phyloP scores from a whole-genome alignment of 2,888 invertebrate genomes.

The Ectropis crepuscularia region DNA sequence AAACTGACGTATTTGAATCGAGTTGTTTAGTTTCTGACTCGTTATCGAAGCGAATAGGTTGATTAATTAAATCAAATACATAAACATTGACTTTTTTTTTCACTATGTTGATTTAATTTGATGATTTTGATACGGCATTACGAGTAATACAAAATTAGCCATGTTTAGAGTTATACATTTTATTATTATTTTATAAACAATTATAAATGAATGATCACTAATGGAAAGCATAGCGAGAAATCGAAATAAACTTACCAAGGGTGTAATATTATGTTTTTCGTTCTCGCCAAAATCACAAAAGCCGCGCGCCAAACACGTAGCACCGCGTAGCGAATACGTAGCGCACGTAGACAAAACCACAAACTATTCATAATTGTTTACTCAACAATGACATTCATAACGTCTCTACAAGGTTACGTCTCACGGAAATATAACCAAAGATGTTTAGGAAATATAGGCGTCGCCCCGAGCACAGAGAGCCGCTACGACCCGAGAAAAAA shows the following conservation, averaged over 20 bases:
- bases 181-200: no score
- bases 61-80: no score
- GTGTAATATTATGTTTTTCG: neutral
- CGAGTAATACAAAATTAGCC: no score
- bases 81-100: no score
- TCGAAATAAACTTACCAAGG: slow-evolving; percentile 14
- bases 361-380: slow-evolving; percentile 29
- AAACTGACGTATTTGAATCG: neutral
- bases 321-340: slow-evolving; percentile 33
- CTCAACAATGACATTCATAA: slow-evolving; percentile 37
- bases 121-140: no score
- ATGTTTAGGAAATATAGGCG: slow-evolving; percentile 85
- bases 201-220: no score
- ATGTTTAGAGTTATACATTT: no score
- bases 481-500: slow-evolving; percentile 31
- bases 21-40: no score
- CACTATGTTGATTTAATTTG: no score
- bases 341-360: slow-evolving; percentile 28
- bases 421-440: slow-evolving; percentile 76
- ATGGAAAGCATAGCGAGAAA: slow-evolving; percentile 3
- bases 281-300: slow-evolving; percentile 8
- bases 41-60: no score
- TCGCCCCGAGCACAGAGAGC: slow-evolving; percentile 77
- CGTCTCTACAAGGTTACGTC: slow-evolving; percentile 72
- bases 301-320: slow-evolving; percentile 7